Evolutionary conservation across 2,797 vertebrate genomes (phyloP), one percentile per base, ranked within the genome.

Genomic region (Monodelphis domestica): DNA sequence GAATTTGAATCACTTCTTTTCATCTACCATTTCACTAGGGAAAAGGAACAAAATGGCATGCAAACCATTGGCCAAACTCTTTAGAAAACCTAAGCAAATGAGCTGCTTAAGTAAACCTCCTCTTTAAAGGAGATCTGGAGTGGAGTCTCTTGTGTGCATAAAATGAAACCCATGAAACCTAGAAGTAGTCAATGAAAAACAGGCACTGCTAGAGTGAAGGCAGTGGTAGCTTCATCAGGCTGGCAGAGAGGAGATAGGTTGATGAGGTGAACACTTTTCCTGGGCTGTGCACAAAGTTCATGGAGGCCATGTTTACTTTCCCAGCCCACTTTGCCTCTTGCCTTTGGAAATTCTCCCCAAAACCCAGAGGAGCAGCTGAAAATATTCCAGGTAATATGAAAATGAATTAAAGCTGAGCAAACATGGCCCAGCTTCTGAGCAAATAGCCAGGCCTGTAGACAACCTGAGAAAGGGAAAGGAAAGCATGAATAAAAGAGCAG

Each of bases 361-460:
- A 96, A 93, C 96, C 97, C 96, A 94, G 92, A 97, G 94, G 96
- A 96, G 87, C 89, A 63, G 94, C 96, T 95, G 95, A 97, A 96
- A 97, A 97, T 97, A 97, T 97, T 95, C 70, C 95, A 96, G 94
- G 95, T 96, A 96, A 97, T 96, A 96, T 95, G 96, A 96, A 97
- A 97, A 97, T 97, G 97, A 96, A 96, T 89, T 95, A 94, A 78
- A 89, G 95, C 93, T 97, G 87, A 93, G 97, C 96, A 97, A 97
- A 97, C 95, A 97, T 84, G 97, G 91, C 93, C 90, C 91, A 90
- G 96, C 93, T 96, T 96, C 95, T 97, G 92, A 97, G 96, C 96
- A 97, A 97, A 97, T 93, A 97, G 92, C 91, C 2, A 0, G 38
- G 88, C 89, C 93, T 95, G 54, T 94, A 94, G 92, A 59, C 92